Evolutionary conservation across 2,797 vertebrate genomes (phyloP), one percentile per base, ranked within the genome.

Genomic region (Leptodactylus fallax): DNA sequence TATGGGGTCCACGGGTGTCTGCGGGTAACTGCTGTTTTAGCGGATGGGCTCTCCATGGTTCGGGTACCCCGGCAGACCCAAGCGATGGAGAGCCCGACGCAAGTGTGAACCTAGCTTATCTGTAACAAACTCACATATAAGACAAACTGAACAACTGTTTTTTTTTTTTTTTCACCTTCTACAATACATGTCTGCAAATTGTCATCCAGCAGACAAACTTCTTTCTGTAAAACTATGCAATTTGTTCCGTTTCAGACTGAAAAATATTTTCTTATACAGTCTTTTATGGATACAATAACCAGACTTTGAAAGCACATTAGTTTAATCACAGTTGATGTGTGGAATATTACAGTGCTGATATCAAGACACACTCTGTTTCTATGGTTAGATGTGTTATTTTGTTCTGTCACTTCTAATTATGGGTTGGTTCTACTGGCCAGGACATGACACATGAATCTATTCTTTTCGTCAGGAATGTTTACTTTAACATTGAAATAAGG

Each of bases 341-440:
- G 83, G 49, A 89, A 78, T 89, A 89, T 86, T 89, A 86, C 72
- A 89, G 69, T 82, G 47, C 79, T 82, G 87, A 86, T 82, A 82
- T 89, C 25, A 86, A 85, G 83, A 69, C 60, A 69, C 61, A 69
- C 81, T 77, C 79, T 81, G 19, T 76, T 85, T 79, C 58, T 77
- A 81, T 85, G 47, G 83, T 55, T 89, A 65, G 69, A 89, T 86
- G 49, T 88, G 87, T 88, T 88, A 88, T 88, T 89, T 81, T 81
- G 58, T 89, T 67, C 87, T 89, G 87, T 78, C 87, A 86, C 83
- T 89, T 86, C 60, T 89, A 89, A 89, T 88, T 88, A 81, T 56
- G 83, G 69, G 69, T 77, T 78, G 58, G 25, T 69, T 89, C 71
- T 86, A 82, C 69, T 69, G 67, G 65, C 65, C 81, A 12, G 67